A percentile compares a stretch with the other conserved stretches of the same genome.
These are phyloP conservation scores for Acrobasis consociella DNA, from an alignment of 2,888 invertebrate species.

Conservation along the genomic window DNA sequence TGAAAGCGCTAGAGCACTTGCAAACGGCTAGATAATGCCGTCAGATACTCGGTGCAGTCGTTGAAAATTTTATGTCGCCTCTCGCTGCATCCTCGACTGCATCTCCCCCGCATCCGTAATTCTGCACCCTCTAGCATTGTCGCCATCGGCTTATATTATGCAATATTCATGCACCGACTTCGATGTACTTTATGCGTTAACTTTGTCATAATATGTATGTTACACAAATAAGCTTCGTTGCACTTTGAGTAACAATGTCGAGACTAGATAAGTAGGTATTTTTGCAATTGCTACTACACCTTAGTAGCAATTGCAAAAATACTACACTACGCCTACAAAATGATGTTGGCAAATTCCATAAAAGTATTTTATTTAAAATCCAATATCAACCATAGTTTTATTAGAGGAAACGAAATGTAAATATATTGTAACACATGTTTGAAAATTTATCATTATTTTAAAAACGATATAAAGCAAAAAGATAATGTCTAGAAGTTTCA, in stretches of 20 bases:
- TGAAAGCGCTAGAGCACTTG: constrained; percentile 68
- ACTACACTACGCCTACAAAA: too few relatives aligned
- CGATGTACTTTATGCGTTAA: not conserved
- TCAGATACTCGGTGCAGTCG: constrained; percentile 72
- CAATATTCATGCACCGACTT: constrained; percentile 29
- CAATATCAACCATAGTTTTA: too few relatives aligned
- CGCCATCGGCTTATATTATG: constrained; percentile 43
- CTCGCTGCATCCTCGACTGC: constrained; percentile 68
- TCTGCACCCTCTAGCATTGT: constrained; percentile 49
- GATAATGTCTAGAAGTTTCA: constrained; percentile 37
- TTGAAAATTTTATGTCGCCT: constrained; percentile 79
- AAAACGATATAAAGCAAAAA: constrained; percentile 1
- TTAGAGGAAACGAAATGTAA: too few relatives aligned
- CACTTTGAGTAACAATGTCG: not conserved
- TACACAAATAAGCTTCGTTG: not conserved
- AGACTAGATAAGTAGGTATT: too few relatives aligned
- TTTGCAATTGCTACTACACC: too few relatives aligned
- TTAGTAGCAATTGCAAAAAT: too few relatives aligned
- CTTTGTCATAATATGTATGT: not conserved
- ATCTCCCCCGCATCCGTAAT: constrained; percentile 55
- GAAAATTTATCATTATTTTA: too few relatives aligned
- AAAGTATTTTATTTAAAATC: too few relatives aligned
- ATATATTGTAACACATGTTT: too few relatives aligned
- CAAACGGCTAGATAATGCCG: constrained; percentile 78
- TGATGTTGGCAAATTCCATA: too few relatives aligned